Conservation (phyloP, 2,888 invertebrate species). For the Ceramica pisi region DNA sequence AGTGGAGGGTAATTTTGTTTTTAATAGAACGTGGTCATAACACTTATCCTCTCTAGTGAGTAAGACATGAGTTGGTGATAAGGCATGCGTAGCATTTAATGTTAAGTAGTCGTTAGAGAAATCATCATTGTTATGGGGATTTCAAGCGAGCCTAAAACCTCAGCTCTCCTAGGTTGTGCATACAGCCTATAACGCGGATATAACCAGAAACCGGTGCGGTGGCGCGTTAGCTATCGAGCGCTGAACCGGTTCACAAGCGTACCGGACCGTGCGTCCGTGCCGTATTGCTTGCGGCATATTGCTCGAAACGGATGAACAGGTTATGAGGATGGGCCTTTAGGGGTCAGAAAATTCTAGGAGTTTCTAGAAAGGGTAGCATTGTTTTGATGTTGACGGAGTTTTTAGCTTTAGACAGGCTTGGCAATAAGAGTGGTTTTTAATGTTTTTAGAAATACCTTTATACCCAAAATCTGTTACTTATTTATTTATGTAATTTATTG, state of each 20-base stretch:
- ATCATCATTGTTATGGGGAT: too few species aligned
- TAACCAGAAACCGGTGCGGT: constrained; percentile 26
- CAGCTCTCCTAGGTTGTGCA: not conserved
- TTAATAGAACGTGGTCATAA: too few species aligned
- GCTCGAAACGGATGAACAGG: constrained; percentile 17
- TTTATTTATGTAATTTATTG: too few species aligned
- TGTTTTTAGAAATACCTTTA: too few species aligned
- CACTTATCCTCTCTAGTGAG: too few species aligned
- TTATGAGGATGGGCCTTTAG: constrained; percentile 4
- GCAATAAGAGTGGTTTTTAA: too few species aligned
- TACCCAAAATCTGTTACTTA: too few species aligned
- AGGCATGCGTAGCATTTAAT: too few species aligned
- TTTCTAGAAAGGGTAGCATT: not conserved
- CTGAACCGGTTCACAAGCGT: constrained; percentile 30
- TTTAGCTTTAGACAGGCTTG: too few species aligned
- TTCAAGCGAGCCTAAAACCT: not conserved
- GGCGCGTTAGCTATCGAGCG: constrained; percentile 29
- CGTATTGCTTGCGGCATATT: constrained; percentile 49
- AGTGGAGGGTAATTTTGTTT: too few species aligned
- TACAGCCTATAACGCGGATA: constrained; percentile 11
- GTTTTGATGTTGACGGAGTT: not conserved
- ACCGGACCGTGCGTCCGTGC: constrained; percentile 36
- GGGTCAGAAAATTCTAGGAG: not conserved
- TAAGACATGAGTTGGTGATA: too few species aligned
- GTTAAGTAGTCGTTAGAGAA: too few species aligned